Base-by-base conservation (phyloP, 2,113 vertebrate species). In the Rhinopomastus cyanomelas region DNA sequence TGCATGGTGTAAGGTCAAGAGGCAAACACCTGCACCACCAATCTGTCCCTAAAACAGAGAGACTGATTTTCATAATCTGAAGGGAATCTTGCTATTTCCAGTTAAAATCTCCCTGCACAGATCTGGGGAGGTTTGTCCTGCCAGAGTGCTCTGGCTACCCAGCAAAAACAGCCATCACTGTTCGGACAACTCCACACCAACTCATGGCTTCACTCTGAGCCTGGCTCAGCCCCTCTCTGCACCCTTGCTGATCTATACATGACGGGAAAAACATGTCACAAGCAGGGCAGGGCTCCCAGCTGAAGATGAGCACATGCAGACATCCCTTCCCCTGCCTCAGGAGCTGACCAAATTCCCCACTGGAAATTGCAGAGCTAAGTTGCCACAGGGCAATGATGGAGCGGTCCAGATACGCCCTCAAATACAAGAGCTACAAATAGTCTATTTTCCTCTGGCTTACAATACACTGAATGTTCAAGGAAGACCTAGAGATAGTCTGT, bases 401-500 rank as follows among this genome's bases (percentile, higher is more conserved):
- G 11, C 12, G 15, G 55, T 76, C 46, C 56, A 61, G 42, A 65
- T 67, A 90, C 8, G 0, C 27, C 67, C 71, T 61, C 2, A 2
- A 81, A 7, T 32, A 67, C 53, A 78, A 51, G 39, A 91, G 56
- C 39, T 79, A 79, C 61, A 84, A 78, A 92, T 22, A 11, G 18
- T 9, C 27, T 80, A 8, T 69, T 81, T 56, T 66, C n/a, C 22
- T 72, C 52, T 46, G n/a, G 15, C 53, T 44, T 30, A 86, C 55
- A 76, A 88, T 71, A 81, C 62, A 86, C 92, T 85, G 88, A 90
- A 87, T 93, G 91, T 8, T 85, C 60, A 60, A 9, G 7, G 61
- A 94, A 93, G 48, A 82, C 73, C 79, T 81, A 94, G 95, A 94
- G 69, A 92, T 73, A 96, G 75, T 25, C 55, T 92, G 60, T 85